Evolutionary conservation across 2,113 vertebrate species (phyloP), one percentile per base, ranked within the genome.

Genomic region (Carassius gibelio): DNA sequence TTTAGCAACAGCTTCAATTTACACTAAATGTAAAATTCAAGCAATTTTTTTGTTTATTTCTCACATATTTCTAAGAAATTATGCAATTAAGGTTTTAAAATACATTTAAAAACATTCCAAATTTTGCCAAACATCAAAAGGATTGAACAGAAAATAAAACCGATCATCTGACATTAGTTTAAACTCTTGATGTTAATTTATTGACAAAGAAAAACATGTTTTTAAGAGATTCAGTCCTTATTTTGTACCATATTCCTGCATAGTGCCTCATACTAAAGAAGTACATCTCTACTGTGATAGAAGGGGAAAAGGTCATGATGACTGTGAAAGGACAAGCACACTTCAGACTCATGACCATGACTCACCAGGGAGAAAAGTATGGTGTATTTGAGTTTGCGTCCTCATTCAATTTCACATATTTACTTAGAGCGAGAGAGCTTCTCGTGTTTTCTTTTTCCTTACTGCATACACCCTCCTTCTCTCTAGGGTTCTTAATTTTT

Each of bases 361-460:
- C 15, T 61, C 84, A 75, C 81, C 36, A 23, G 68, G 75, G 84
- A 69, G 50, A 84, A 75, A 17, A 42, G 57, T 21, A 77, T 38
- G 45, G 75, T 23, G 36, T 78, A 86, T 84, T 82, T 84, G 82
- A 82, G 69, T 62, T 36, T 61, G 77, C 26, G 8, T 82, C 72
- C 71, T 84, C 75, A 86, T 84, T 81, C 71, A 77, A 82, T 86
- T 84, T 82, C 72, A 64, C 64, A 66, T 86, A 76, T 84, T 78
- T 80, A 86, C 77, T 78, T 84, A 86, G 52, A 85, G 15, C 8
- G 5, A 84, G 82, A 86, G 59, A 57, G 76, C 76, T 83, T 84
- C 82, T 76, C 38, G 8, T 68, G 26, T 75, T 79, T 69, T 74
- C 50, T 10, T 61, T 15, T 11, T 4, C 36, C 34, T 79, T 55